Evolutionary conservation across 2,113 vertebrate genomes (phyloP), one percentile per base, ranked within the genome.

Genomic region (Fulica atra): DNA sequence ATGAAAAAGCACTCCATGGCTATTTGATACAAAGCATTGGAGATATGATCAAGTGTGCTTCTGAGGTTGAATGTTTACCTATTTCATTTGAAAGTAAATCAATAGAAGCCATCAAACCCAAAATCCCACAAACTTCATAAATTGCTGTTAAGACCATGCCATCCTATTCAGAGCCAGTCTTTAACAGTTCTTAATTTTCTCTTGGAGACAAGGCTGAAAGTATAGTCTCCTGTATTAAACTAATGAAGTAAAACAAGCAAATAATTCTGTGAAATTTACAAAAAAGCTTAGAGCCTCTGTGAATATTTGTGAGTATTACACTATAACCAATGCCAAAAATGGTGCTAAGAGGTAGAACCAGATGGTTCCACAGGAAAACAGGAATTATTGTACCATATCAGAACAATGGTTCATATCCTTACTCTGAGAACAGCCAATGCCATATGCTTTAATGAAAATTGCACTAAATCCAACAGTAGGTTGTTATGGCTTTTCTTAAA

Each of bases 371-470:
- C 10, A 83, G 46, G 51, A 94, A 93, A 91, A 68, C 46, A 81
- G 64, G 48, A 92, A 95, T 94, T 81, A 89, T 31, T 76, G 19
- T 28, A 60, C 40, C 83, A 51, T 68, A 66, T 70, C 60, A 92
- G 81, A 95, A 95, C 56, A 91, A 81, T 42, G n/a, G 50, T 88
- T 94, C 74, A 44, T 80, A 88, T 85, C 50, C 50, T 85, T 66
- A 69, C 13, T 73, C 18, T 88, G 60, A 92, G 50, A 94, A 88
- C 60, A 50, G 54, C 71, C 71, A 92, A 51, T 46, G 82, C 26
- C 85, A 94, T 71, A 35, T 95, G 89, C 54, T 92, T 83, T 94
- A 92, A 92, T 40, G 59, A 91, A 86, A 81, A 73, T 28, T 82
- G 88, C 50, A 95, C 94, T 89, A 94, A 94, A 86, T 20, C 5